Evolutionary conservation across 2,888 invertebrate species (phyloP).

Genomic region (Belgica antarctica): DNA sequence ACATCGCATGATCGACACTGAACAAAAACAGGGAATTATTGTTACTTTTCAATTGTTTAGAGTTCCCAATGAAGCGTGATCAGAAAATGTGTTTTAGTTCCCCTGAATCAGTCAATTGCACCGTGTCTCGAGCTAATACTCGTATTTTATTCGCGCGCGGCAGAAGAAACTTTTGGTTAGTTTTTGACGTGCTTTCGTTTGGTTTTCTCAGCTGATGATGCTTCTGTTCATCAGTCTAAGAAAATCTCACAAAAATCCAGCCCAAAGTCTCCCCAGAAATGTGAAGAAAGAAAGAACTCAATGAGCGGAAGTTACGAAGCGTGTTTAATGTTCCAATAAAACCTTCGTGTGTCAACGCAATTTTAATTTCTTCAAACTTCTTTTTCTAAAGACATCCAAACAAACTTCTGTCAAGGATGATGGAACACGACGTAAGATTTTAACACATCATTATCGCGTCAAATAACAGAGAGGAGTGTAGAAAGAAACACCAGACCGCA

Average conservation of each 20-base stretch:
- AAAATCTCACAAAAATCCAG: too few relatives aligned
- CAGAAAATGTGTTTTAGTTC: slow-evolving; percentile 10
- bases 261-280: not conserved
- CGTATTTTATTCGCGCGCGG: too few relatives aligned
- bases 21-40: slow-evolving; percentile 6
- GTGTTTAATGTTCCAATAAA: not conserved
- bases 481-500: not conserved
- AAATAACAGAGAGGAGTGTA: not conserved
- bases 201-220: too few relatives aligned
- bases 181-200: too few relatives aligned
- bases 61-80: slow-evolving; percentile 31
- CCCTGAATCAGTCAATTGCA: not conserved
- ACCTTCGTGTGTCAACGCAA: not conserved
- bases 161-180: too few relatives aligned
- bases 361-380: not conserved
- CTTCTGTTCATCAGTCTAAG: too few relatives aligned
- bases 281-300: not conserved
- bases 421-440: not conserved
- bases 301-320: not conserved
- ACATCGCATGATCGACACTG: not conserved
- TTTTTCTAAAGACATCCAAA: not conserved
- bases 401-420: not conserved
- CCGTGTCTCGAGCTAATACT: too few relatives aligned
- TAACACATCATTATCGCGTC: slow-evolving; percentile 2
- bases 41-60: slow-evolving; percentile 2